Evolutionary conservation across 2,888 invertebrate genomes (phyloP), one percentile per base, ranked within the genome.

Genomic region (Plagodis dolabraria): DNA sequence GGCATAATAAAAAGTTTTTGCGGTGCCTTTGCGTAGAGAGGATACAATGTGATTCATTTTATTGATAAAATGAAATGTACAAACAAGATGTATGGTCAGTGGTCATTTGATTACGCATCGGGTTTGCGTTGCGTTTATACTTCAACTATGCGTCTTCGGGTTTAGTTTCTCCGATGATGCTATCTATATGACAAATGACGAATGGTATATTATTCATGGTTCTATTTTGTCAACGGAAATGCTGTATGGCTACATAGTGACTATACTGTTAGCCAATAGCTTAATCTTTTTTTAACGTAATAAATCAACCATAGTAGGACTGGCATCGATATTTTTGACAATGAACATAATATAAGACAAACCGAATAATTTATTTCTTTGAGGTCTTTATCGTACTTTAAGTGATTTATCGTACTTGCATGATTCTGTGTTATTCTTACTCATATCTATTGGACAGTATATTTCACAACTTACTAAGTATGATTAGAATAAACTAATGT

Each of bases 41-140:
- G 67, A 70, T 60, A 63, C 64, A 68, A 55, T 64, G 74, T 79
- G 80, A 84, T 85, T 85, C 81, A 82, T 84, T 79, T 75, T 74
- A 79, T 80, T 77, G 80, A 80, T 83, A 79, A 76, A 77, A 72
- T 75, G 77, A 79, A 77, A 76, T 77, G 75, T 82, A 83, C 85
- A 81, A 75, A 77, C 69, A 79, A 82, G 79, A 85, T 72, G 72
- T 75, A 83, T 83, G 77, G 78, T 55, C 71, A 69, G 68, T 70
- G 54, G 71, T 70, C 65, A 71, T 70, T 65, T 69, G 76, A 78
- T 76, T 76, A 71, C 68, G 68, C 71, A 75, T 77, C 65, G 69
- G 62, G 63, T 74, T 72, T 69, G 67, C 65, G 61, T 72, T 69
- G 67, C 65, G 61, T 64, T 68, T 60, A 63, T 59, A 47, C 63